Percentiles rank a stretch among this genome's conserved stretches.
Conservation (phyloP, 1,140 invertebrate species). For the Drosophila ercepeae region DNA sequence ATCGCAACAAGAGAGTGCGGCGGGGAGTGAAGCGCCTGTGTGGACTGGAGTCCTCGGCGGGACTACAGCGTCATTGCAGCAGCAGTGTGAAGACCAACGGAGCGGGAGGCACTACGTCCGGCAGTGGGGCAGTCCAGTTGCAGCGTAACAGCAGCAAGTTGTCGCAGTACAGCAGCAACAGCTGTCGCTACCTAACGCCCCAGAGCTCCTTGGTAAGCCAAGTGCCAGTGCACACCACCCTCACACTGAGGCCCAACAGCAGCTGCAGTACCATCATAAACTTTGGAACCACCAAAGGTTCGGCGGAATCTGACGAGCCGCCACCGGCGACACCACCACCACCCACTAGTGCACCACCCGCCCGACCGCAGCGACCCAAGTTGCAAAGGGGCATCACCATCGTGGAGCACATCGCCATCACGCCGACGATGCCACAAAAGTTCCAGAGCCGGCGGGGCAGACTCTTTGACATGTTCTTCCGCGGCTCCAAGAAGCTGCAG, state of each 20-base stretch:
- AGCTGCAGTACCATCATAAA: slow-evolving; percentile 82
- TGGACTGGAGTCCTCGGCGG: slow-evolving; percentile 83
- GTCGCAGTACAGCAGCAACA: slow-evolving; percentile 75
- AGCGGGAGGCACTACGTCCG: slow-evolving; percentile 1
- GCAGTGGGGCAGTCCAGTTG: slow-evolving; percentile 36
- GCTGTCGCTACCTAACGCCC: slow-evolving; percentile 71
- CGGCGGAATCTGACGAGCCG: slow-evolving; percentile 61
- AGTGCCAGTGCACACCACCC: slow-evolving; percentile 58
- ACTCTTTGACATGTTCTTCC: slow-evolving; percentile 76
- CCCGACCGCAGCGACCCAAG: slow-evolving; percentile 50
- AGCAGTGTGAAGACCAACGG: slow-evolving; percentile 66
- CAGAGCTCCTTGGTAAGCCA: slow-evolving; percentile 70
- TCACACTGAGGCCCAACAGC: slow-evolving; percentile 66
- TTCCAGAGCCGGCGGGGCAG: slow-evolving; percentile 58
- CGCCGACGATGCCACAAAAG: slow-evolving; percentile 55
- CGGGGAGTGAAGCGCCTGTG: slow-evolving; percentile 88
- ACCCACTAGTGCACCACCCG: background rate
- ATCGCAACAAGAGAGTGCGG: slow-evolving; percentile 90
- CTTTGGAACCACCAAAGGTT: slow-evolving; percentile 48
- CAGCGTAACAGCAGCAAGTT: slow-evolving; percentile 75
- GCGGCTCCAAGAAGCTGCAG: slow-evolving; percentile 73
- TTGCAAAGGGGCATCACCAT: slow-evolving; percentile 71
- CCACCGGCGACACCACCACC: slow-evolving; percentile 47
- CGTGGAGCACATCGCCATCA: slow-evolving; percentile 72
- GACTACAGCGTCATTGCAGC: slow-evolving; percentile 66